Base-by-base conservation (phyloP, 2,113 vertebrate species). In the Semnopithecus entellus region DNA sequence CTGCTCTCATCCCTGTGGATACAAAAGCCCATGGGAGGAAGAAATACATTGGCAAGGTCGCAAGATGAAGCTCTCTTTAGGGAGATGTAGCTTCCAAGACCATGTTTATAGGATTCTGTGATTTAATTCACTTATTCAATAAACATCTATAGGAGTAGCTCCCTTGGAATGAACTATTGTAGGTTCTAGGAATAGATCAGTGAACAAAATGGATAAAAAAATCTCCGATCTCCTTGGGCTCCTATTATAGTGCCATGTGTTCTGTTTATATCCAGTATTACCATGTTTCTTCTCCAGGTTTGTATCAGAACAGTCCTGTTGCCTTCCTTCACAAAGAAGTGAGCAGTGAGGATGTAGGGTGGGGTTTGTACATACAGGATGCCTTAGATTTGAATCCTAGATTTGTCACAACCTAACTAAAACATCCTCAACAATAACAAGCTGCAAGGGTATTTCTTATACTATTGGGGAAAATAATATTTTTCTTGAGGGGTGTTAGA, bases 111-210 rank as follows among this genome's bases (percentile, higher is more conserved):
- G 25, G 35, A 55, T 8, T 84, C 18, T 75, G 23, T 88, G 43
- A 83, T 40, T 93, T 57, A 73, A 90, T 90, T 86, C 73, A 94
- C 48, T 40, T 73, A 85, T 70, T 93, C 30, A 40, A 66, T 72
- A 72, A 85, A n/a, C 22, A 78, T 75, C 27, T 38, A 38, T 9
- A 78, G 30, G 32, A 95, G 5, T 11, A 13, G 38, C n/a, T n/a
- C 6, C 30, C 22, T 48, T 9, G 30, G 79, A 35, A 38, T 10
- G 66, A 14, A 48, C 11, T 43, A 16, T 8, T 52, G 9, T 3
- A 73, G 45, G 22, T 14, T 83, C 68, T n/a, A 75, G 48, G n/a
- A 25, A 4, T 35, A 68, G 22, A 52, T 40, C 7, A 25, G 45
- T 35, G 57, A 88, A 35, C 20, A 75, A 83, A 83, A 64, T 6